phyloP scores from a whole-genome alignment of 2,888 invertebrate genomes.

The Leptarthrus brevirostris region DNA sequence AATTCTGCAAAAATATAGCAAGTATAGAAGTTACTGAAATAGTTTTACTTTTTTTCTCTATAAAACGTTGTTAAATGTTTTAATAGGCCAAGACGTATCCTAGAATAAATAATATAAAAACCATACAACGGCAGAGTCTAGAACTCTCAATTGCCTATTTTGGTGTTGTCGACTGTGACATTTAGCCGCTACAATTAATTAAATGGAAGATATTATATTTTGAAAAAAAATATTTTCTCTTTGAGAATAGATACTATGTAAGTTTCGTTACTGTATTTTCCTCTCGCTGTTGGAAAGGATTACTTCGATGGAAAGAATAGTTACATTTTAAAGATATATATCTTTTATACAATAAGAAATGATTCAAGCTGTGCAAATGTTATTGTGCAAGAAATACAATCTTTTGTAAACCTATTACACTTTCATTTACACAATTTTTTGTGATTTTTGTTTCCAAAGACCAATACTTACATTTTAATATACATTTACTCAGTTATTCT shows the following conservation, averaged over 20 bases:
- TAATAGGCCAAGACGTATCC: slow-evolving; percentile 38
- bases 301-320: slow-evolving; percentile 3
- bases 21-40: slow-evolving; percentile 14
- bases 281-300: background rate
- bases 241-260: background rate
- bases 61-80: slow-evolving; percentile 5
- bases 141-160: background rate
- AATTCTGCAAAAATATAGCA: background rate
- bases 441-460: background rate
- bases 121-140: background rate
- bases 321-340: slow-evolving; percentile 19
- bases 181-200: background rate
- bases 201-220: slow-evolving; percentile 15
- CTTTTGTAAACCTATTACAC: slow-evolving; percentile 2
- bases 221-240: slow-evolving; percentile 5
- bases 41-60: background rate
- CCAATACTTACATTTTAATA: background rate
- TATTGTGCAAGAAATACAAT: slow-evolving; percentile 44
- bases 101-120: slow-evolving; percentile 9
- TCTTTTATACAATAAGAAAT: slow-evolving; percentile 32
- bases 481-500: background rate
- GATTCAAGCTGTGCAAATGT: slow-evolving; percentile 39
- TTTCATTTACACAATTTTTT: slow-evolving; percentile 14
- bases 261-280: background rate
- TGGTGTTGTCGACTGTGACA: background rate